Evolutionary conservation across 2,113 vertebrate genomes (phyloP).

Genomic region (Semicossyphus pulcher): DNA sequence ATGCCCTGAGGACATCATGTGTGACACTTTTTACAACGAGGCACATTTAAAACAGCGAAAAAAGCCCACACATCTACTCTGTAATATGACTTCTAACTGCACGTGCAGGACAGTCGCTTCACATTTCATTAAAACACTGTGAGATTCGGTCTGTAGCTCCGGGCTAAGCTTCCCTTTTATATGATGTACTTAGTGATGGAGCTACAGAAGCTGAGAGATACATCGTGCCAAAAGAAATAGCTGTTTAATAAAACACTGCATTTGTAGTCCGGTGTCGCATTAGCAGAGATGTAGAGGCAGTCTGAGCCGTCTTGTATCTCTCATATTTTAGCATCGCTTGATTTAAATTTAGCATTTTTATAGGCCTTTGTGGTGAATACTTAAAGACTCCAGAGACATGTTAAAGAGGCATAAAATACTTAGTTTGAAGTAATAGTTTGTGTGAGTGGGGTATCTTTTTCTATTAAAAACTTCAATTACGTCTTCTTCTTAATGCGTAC

Average conservation of each 20-base stretch:
- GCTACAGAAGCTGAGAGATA: conserved; percentile 6
- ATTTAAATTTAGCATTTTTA: not conserved
- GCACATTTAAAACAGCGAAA: not conserved
- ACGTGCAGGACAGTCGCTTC: conserved; percentile 8
- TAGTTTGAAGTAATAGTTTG: not conserved
- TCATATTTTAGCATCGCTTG: not conserved
- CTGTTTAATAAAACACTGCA: conserved; percentile 23
- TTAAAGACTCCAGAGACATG: not conserved
- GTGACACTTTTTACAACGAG: conserved; percentile 31
- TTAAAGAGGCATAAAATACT: not conserved
- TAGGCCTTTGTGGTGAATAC: not conserved
- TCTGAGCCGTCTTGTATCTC: not conserved
- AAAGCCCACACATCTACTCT: not conserved
- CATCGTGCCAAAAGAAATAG: conserved; percentile 14
- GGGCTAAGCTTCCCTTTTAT: conserved; percentile 29
- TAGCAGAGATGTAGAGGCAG: not conserved
- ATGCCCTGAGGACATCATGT: conserved; percentile 27
- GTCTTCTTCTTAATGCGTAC: not conserved
- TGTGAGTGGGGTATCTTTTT: not conserved
- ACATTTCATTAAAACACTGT: conserved; percentile 29
- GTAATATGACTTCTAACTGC: conserved; percentile 7
- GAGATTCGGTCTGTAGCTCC: conserved; percentile 23
- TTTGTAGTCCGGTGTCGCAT: conserved; percentile 13
- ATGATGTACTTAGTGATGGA: conserved; percentile 28
- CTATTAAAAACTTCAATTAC: not conserved